Conservation (phyloP, 30 jellyfish, hydroid and myxozoan genomes). For the Turritopsis rubra region DNA sequence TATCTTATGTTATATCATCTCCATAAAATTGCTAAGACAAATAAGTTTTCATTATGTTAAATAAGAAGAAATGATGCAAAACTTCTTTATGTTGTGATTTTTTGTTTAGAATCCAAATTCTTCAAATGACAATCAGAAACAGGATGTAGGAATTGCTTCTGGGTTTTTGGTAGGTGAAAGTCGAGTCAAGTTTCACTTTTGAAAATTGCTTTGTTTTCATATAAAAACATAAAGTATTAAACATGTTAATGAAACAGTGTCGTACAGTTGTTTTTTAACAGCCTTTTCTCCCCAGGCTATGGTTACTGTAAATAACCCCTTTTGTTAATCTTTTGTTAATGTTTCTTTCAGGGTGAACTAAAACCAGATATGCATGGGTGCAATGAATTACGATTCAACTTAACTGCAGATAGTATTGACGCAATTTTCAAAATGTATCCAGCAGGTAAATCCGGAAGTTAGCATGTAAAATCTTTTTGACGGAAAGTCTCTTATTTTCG, state of each 20-base stretch:
- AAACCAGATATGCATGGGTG: slow-evolving; percentile 98
- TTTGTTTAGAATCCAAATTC: slow-evolving; percentile 11
- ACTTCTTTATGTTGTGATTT: neutral
- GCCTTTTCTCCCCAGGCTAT: neutral
- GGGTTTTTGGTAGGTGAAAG: slow-evolving; percentile 73
- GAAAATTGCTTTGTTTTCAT: neutral
- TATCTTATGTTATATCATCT: neutral
- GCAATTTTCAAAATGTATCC: slow-evolving; percentile 93
- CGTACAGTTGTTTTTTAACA: too few species aligned
- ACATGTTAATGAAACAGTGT: too few species aligned
- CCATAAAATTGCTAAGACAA: too few species aligned
- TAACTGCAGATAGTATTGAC: slow-evolving; percentile 91
- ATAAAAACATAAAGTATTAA: too few species aligned
- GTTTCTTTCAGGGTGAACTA: slow-evolving; percentile 61
- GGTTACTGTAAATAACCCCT: neutral
- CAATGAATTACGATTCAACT: slow-evolving; percentile 75
- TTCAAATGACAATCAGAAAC: slow-evolving; percentile 33
- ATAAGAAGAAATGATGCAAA: too few species aligned
- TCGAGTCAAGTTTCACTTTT: neutral
- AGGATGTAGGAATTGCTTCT: slow-evolving; percentile 89
- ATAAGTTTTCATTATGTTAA: too few species aligned
- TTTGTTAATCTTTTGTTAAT: neutral
- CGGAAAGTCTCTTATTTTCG: too few species aligned
- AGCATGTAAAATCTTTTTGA: too few species aligned
- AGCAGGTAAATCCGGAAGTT: slow-evolving; percentile 37